phyloP scores from a whole-genome alignment of 2,888 invertebrate genomes.

The Diarsia dahlii region DNA sequence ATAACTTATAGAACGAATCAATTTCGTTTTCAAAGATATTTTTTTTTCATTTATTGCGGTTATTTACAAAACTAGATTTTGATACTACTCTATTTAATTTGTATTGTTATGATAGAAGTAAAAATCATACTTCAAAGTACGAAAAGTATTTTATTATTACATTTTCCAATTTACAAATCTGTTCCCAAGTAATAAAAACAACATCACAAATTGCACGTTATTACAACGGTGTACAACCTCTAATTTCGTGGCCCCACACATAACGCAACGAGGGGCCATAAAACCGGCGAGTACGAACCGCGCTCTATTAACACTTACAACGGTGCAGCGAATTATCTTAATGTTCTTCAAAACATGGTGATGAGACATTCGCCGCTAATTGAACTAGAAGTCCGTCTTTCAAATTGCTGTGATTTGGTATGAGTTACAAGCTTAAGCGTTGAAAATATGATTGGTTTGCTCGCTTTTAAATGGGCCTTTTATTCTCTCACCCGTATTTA shows the following conservation, averaged over 20 bases:
- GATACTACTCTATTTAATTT: background rate
- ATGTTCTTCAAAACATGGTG: constrained; percentile 68
- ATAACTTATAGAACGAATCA: constrained; percentile 23
- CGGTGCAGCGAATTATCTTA: constrained; percentile 67
- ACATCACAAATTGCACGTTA: constrained; percentile 34
- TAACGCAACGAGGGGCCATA: constrained; percentile 58
- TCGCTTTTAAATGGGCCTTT: background rate
- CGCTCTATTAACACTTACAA: constrained; percentile 62
- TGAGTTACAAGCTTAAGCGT: constrained; percentile 28
- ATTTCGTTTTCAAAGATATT: background rate
- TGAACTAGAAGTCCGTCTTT: constrained; percentile 71
- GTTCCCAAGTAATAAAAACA: constrained; percentile 20
- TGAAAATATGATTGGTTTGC: background rate
- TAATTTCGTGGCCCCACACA: constrained; percentile 57
- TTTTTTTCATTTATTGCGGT: too few relatives aligned
- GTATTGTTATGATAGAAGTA: background rate
- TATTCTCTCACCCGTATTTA: too few relatives aligned
- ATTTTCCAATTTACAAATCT: constrained; percentile 19
- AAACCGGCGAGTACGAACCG: constrained; percentile 49
- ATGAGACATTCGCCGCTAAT: constrained; percentile 71
- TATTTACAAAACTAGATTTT: too few relatives aligned
- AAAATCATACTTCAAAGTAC: background rate
- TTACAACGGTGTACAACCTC: constrained; percentile 36
- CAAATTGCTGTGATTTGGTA: constrained; percentile 64
- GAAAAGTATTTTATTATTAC: constrained; percentile 3